Percentiles rank a stretch among this genome's conserved stretches.
These are phyloP conservation scores for Pegoplata infirma DNA, from an alignment of 2,888 invertebrate genomes.

Conservation along the genomic window DNA sequence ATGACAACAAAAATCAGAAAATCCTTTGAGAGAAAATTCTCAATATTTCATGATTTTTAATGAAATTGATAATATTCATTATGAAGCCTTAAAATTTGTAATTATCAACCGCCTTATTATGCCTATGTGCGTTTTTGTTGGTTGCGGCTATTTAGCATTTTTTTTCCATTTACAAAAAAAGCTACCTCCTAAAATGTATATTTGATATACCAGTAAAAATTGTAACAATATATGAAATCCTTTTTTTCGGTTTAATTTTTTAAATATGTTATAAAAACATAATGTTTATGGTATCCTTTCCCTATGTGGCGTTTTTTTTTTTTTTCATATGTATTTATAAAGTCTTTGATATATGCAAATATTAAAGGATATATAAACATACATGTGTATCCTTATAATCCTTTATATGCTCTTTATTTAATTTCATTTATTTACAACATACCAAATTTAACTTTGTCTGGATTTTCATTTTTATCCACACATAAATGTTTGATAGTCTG, in stretches of 20 bases:
- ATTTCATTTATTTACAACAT: constrained; percentile 25
- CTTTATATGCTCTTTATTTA: constrained; percentile 20
- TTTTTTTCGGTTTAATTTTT: not conserved
- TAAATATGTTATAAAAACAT: constrained; percentile 15
- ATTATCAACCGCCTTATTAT: not conserved
- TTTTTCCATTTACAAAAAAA: not conserved
- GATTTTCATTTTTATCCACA: not conserved
- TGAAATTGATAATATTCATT: too few species aligned
- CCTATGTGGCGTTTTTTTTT: not conserved
- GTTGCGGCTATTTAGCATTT: constrained; percentile 12
- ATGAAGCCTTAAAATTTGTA: too few species aligned
- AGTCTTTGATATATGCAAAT: not conserved
- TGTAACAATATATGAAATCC: not conserved
- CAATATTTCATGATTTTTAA: too few species aligned
- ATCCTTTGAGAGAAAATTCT: too few species aligned
- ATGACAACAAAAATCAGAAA: too few species aligned
- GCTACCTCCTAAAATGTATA: constrained; percentile 4
- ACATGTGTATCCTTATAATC: constrained; percentile 5
- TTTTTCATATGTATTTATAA: not conserved
- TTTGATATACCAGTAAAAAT: not conserved
- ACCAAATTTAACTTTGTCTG: not conserved
- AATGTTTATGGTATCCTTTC: not conserved
- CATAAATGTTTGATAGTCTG: not conserved
- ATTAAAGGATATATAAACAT: not conserved
- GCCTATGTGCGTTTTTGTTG: not conserved